Base-by-base conservation (phyloP, 2,888 invertebrate species). In the Anodontia alba region DNA sequence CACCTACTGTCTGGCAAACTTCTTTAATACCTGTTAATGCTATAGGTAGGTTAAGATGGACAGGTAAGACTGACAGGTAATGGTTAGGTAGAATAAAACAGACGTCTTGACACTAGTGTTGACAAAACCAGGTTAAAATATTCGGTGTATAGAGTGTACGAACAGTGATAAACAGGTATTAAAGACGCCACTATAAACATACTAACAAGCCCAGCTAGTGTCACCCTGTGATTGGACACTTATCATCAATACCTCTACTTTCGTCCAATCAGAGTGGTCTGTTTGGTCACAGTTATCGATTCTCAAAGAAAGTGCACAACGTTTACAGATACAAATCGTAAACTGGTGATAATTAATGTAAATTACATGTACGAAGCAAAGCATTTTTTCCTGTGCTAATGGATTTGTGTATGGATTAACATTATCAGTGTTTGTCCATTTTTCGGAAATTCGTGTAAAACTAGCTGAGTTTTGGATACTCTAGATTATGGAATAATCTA, bases 341-440 rank as follows among this genome's bases (percentile, higher is more conserved):
- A 66, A 69, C 79, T 72, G 74, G 77, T 77, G 84, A 84, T 84
- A 81, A 84, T 84, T 77, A 77, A 84, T 76, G 84, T 77, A 81
- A 75, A 84, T 77, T 79, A 68, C 43, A 49, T 70, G 54, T 84
- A 73, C 43, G 71, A 10, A n/a, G 70, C 62, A 78, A 73, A 72
- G 71, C 46, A 26, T 43, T 62, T n/a, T 38, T 29, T 71, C n/a
- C 26, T 57, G 38, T 36, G 43, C 70, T 78, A 84, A 84, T 84
- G 83, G 83, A 84, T 84, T 80, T 84, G 83, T 62, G n/a, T 81
- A 76, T 81, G 73, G 78, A 76, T 73, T 73, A 70, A 71, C 73
- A 70, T 78, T 81, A 70, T 76, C 70, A 46, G 49, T 81, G 83
- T 84, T 84, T 74, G 76, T 70, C 43, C 23, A 43, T 67, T 80